Evolutionary conservation across 1,140 invertebrate species (phyloP), one percentile per base, ranked within the genome.

Genomic region (Bombus waltoni): DNA sequence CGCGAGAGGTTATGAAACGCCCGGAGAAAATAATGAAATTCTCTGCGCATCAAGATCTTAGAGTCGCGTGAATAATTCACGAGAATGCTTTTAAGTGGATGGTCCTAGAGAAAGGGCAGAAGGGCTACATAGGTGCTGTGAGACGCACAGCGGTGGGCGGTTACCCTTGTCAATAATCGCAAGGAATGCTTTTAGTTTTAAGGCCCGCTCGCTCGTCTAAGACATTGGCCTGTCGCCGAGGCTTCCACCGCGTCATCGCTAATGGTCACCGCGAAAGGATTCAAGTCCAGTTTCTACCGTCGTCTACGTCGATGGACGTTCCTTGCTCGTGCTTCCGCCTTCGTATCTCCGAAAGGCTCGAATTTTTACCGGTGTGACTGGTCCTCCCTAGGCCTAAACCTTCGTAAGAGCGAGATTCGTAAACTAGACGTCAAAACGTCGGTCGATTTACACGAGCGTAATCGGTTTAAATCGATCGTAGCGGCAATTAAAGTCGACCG

Each of bases 101-200:
- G 78, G 73, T 28, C 32, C 35, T 8, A 11, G 40, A 80, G 73
- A 57, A 72, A 53, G 32, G 78, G 44, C 47, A 85, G 82, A 71
- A 85, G 79, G 76, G 82, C 68, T 53, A 68, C 84, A 72, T 87
- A 70, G 79, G 32, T 81, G 62, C 32, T 81, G 57, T 42, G 74
- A 68, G 82, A 81, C 65, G 62, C 82, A 76, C 76, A 90, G 87
- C 44, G 86, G 83, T 79, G 81, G 71, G 59, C 66, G 80, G 88
- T 86, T 81, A 88, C 81, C 81, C 89, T 85, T 91, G 90, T 91
- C 90, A 90, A 91, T 91, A 91, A 81, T 88, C 86, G 88, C 90
- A 47, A 86, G 90, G 88, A 91, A 91, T 90, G 86, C 90, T 91
- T 91, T 91, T 88, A 89, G 88, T 88, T 88, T 91, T 91, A 87